Conservation (phyloP, 2,888 invertebrate species). For the Tachina fera region DNA sequence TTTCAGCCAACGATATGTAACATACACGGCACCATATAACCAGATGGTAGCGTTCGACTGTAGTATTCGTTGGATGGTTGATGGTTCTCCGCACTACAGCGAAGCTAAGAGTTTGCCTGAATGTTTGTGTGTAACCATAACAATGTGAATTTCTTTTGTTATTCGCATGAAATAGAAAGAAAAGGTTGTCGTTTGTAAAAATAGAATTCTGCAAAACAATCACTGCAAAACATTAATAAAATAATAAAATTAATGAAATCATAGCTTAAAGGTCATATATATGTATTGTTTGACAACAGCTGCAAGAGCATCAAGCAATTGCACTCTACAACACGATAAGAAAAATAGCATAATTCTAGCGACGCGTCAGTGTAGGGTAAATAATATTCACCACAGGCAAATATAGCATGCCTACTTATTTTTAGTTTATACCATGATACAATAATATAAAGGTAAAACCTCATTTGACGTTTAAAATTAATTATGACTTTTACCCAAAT, state of each 20-base stretch:
- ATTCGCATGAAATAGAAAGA: slow-evolving; percentile 9
- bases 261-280: slow-evolving; percentile 21
- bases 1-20: neutral
- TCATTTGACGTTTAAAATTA: too few relatives aligned
- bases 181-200: neutral
- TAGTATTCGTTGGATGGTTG: neutral
- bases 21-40: neutral
- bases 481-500: too few relatives aligned
- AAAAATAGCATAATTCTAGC: too few relatives aligned
- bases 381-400: too few relatives aligned
- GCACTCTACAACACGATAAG: too few relatives aligned
- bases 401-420: too few relatives aligned
- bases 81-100: neutral
- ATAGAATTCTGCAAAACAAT: slow-evolving; percentile 10
- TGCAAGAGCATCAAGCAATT: neutral
- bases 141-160: slow-evolving; percentile 27
- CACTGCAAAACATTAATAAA: slow-evolving; percentile 12
- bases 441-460: too few relatives aligned
- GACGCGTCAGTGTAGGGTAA: too few relatives aligned
- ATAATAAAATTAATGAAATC: slow-evolving; percentile 26
- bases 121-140: neutral
- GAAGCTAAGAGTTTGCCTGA: slow-evolving; percentile 24
- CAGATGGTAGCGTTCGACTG: slow-evolving; percentile 14
- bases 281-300: neutral
- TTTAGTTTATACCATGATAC: too few relatives aligned